Evolutionary conservation across 2,888 invertebrate genomes (phyloP).

Genomic region (Dasypogon diadema): DNA sequence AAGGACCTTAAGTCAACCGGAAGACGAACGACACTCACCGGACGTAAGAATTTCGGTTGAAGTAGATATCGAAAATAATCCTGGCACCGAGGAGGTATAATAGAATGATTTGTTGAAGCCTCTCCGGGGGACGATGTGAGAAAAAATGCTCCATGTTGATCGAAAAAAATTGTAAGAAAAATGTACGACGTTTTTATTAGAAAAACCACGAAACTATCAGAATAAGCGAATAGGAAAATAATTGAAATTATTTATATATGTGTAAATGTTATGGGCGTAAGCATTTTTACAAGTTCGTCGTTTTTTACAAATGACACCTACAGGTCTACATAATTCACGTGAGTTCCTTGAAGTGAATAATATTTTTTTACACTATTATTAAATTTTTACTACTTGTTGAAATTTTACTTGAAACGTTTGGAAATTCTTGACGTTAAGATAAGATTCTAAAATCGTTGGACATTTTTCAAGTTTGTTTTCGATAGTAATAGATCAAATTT

Average conservation of each 20-base stretch:
- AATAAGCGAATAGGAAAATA: too few relatives aligned
- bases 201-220: not conserved
- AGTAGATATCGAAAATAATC: conserved; percentile 7
- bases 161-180: too few relatives aligned
- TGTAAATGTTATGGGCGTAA: not conserved
- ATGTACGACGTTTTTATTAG: not conserved
- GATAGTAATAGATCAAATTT: too few relatives aligned
- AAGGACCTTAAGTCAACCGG: not conserved
- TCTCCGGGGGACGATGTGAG: too few relatives aligned
- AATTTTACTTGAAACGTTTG: too few relatives aligned
- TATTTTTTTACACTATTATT: not conserved
- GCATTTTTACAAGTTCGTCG: not conserved
- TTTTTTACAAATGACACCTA: not conserved
- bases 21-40: not conserved
- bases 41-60: conserved; percentile 28
- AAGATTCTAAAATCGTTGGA: too few relatives aligned
- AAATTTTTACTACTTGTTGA: too few relatives aligned
- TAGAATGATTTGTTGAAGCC: too few relatives aligned
- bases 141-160: too few relatives aligned
- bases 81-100: not conserved
- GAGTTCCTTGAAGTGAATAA: not conserved
- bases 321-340: not conserved
- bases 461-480: too few relatives aligned
- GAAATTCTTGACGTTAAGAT: too few relatives aligned
- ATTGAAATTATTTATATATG: not conserved